A percentile compares a stretch with the other conserved stretches of the same genome.
phyloP scores from a whole-genome alignment of 2,888 invertebrate species.

The Pollenia labialis region DNA sequence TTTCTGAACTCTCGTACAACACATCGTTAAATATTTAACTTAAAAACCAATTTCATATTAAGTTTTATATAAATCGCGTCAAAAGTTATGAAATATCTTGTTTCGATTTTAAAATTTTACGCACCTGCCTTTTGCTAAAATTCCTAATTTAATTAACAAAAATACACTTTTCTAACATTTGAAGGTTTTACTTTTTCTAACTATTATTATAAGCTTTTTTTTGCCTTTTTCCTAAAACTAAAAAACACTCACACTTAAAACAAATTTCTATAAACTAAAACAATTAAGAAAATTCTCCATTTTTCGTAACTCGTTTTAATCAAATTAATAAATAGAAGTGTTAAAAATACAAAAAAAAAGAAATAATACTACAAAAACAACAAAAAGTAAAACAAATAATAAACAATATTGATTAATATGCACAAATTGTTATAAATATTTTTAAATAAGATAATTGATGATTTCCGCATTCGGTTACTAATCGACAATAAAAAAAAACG shows the following conservation, averaged over 20 bases:
- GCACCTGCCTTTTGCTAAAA: too few relatives aligned
- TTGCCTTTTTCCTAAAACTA: too few relatives aligned
- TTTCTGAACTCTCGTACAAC: too few relatives aligned
- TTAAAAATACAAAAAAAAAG: not conserved
- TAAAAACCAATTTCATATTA: too few relatives aligned
- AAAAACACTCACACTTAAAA: not conserved
- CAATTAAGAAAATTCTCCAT: constrained; percentile 21
- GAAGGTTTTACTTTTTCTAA: too few relatives aligned
- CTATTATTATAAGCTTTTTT: too few relatives aligned
- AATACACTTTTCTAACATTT: too few relatives aligned
- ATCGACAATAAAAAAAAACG: constrained; percentile 56
- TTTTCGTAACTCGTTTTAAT: constrained; percentile 28
- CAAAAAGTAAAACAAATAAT: constrained; percentile 36
- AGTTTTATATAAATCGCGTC: too few relatives aligned
- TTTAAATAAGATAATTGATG: constrained; percentile 70
- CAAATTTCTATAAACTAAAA: not conserved
- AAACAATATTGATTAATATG: constrained; percentile 69
- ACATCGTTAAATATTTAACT: too few relatives aligned
- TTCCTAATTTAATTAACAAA: too few relatives aligned
- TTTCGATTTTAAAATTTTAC: too few relatives aligned
- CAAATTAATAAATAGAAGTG: constrained; percentile 27
- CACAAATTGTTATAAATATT: constrained; percentile 70
- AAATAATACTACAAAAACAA: not conserved
- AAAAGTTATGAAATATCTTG: too few relatives aligned
- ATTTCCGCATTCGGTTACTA: constrained; percentile 70